A percentile compares a stretch with the other conserved stretches of the same genome.
Conservation (phyloP, 2,888 invertebrate species). For the Congeria kusceri region DNA sequence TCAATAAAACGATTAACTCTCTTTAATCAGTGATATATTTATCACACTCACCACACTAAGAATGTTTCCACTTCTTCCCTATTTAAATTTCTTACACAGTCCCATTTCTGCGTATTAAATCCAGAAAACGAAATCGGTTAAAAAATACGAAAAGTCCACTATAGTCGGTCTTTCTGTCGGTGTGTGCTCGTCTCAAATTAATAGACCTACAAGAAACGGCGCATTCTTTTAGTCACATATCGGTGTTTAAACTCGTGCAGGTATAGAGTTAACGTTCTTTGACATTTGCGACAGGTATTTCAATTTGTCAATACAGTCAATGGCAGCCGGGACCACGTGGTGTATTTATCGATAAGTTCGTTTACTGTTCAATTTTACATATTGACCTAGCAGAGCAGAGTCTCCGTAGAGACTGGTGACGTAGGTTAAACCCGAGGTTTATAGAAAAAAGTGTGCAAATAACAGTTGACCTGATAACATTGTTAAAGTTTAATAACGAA, state of each 20-base stretch:
- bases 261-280: slow-evolving; percentile 50
- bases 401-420: slow-evolving; percentile 35
- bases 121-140: too few species aligned
- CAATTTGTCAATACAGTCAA: slow-evolving; percentile 55
- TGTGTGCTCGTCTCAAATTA: too few species aligned
- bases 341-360: slow-evolving; percentile 22
- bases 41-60: too few species aligned
- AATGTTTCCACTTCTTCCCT: too few species aligned
- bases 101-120: too few species aligned
- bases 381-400: slow-evolving; percentile 26
- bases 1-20: slow-evolving; percentile 27
- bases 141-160: too few species aligned
- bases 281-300: slow-evolving; percentile 44
- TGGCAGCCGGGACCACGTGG: slow-evolving; percentile 41
- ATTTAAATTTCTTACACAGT: too few species aligned
- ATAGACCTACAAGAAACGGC: too few species aligned
- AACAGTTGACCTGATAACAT: slow-evolving; percentile 24
- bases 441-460: slow-evolving; percentile 25
- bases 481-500: slow-evolving; percentile 21
- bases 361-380: slow-evolving; percentile 12
- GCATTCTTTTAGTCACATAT: too few species aligned
- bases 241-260: too few species aligned
- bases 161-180: too few species aligned
- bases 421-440: slow-evolving; percentile 11
- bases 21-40: too few species aligned